These are phyloP conservation scores for Trissolcus basalis DNA, from an alignment of 1,140 invertebrate genomes.

Conservation along the genomic window DNA sequence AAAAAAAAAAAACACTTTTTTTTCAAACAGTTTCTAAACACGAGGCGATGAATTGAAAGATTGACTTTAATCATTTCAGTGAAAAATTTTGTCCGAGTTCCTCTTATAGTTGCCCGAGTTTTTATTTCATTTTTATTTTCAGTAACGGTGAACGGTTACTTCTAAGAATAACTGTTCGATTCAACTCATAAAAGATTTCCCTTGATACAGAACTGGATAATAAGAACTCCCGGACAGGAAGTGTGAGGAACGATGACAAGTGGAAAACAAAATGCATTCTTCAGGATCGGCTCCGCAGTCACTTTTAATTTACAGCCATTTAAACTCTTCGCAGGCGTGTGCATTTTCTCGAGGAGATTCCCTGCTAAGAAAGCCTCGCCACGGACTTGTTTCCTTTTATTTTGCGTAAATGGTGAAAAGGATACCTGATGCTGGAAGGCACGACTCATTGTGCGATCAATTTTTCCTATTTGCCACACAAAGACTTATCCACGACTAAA, in stretches of 20 bases:
- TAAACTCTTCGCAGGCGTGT: constrained; percentile 18
- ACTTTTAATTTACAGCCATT: constrained; percentile 32
- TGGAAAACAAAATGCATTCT: constrained; percentile 34
- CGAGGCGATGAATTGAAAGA: too few relatives aligned
- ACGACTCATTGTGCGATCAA: too few relatives aligned
- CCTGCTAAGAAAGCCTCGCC: background rate
- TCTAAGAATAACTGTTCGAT: constrained; percentile 15
- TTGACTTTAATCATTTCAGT: too few relatives aligned
- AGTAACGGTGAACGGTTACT: constrained; percentile 11
- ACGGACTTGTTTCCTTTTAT: constrained; percentile 11
- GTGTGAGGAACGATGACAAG: constrained; percentile 13
- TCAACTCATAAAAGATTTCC: constrained; percentile 14
- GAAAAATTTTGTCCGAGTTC: too few relatives aligned
- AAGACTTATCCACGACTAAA: too few relatives aligned
- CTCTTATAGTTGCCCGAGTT: too few relatives aligned
- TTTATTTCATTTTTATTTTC: too few relatives aligned
- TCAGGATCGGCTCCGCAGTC: constrained; percentile 14
- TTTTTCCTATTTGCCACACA: too few relatives aligned
- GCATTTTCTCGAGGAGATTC: constrained; percentile 31
- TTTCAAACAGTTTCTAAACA: too few relatives aligned
- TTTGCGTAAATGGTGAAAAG: constrained; percentile 7
- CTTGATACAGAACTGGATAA: background rate
- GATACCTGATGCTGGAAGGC: too few relatives aligned
- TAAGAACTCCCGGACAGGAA: background rate
- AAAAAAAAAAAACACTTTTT: too few relatives aligned